Conservation (phyloP, 2,113 vertebrate genomes). For the Ptilonorhynchus violaceus region DNA sequence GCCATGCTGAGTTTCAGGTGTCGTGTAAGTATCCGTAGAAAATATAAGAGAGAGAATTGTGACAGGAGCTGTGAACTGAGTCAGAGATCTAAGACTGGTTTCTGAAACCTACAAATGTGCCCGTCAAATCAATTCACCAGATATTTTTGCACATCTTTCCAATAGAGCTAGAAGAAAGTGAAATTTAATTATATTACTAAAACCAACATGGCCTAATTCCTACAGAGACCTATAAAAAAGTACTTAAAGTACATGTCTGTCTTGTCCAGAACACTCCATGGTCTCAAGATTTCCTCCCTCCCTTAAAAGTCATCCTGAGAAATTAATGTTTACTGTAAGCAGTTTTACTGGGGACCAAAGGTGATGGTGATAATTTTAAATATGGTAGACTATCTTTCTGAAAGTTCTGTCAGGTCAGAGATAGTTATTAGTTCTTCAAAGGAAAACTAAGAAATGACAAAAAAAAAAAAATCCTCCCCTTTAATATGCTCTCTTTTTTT, state of each 20-base stretch:
- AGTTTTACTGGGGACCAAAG: neutral
- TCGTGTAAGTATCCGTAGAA: neutral
- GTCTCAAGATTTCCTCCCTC: neutral
- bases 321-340: neutral
- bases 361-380: neutral
- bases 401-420: neutral
- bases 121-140: neutral
- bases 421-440: neutral
- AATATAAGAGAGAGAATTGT: neutral
- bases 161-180: neutral
- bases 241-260: neutral
- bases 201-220: fast-evolving
- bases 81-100: neutral
- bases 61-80: neutral
- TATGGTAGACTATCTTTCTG: neutral
- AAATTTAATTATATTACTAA: neutral
- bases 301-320: neutral
- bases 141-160: neutral
- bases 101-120: neutral
- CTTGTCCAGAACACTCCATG: neutral
- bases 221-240: neutral
- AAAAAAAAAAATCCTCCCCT: neutral
- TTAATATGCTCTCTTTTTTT: neutral
- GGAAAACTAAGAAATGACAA: neutral
- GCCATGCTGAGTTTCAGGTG: neutral